These are phyloP conservation scores for Acromyrmex heyeri DNA, from an alignment of 1,140 invertebrate genomes.

Conservation along the genomic window DNA sequence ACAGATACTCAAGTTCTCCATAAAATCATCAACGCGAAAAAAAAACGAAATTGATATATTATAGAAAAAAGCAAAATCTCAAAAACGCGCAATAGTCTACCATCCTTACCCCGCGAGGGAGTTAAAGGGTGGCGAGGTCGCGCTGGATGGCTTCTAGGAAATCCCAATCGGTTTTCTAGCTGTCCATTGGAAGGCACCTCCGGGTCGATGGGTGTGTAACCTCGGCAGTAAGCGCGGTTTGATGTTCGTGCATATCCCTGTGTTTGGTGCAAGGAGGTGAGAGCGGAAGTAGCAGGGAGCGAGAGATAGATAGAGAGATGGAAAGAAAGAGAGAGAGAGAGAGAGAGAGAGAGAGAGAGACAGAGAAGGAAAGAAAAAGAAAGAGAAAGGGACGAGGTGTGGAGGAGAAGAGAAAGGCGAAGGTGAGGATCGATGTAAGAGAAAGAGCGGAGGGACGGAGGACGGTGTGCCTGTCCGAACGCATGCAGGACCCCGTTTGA, in stretches of 20 bases:
- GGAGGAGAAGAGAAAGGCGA: slow-evolving; percentile 14
- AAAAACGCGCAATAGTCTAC: slow-evolving; percentile 10
- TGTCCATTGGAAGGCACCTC: slow-evolving; percentile 60
- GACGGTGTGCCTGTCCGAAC: slow-evolving; percentile 74
- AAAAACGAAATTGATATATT: neutral
- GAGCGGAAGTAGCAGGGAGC: slow-evolving; percentile 28
- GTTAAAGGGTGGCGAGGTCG: slow-evolving; percentile 32
- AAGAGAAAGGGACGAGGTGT: slow-evolving; percentile 1
- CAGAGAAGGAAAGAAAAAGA: neutral
- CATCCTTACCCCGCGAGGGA: neutral
- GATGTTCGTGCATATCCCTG: slow-evolving; percentile 75
- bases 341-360: neutral
- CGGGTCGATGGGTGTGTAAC: slow-evolving; percentile 74
- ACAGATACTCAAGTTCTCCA: neutral
- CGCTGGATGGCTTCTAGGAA: slow-evolving; percentile 50
- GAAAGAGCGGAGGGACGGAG: slow-evolving; percentile 44
- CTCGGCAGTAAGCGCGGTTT: slow-evolving; percentile 70
- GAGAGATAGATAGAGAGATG: neutral
- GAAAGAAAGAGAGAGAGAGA: neutral
- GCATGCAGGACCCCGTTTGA: slow-evolving; percentile 74
- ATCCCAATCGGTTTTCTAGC: slow-evolving; percentile 67
- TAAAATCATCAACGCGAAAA: neutral
- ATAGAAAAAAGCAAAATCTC: slow-evolving; percentile 1
- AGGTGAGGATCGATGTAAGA: slow-evolving; percentile 42
- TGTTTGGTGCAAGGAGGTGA: slow-evolving; percentile 38